These are phyloP conservation scores for Melikaiella ostensackeni DNA, from an alignment of 2,888 invertebrate genomes.

Conservation along the genomic window DNA sequence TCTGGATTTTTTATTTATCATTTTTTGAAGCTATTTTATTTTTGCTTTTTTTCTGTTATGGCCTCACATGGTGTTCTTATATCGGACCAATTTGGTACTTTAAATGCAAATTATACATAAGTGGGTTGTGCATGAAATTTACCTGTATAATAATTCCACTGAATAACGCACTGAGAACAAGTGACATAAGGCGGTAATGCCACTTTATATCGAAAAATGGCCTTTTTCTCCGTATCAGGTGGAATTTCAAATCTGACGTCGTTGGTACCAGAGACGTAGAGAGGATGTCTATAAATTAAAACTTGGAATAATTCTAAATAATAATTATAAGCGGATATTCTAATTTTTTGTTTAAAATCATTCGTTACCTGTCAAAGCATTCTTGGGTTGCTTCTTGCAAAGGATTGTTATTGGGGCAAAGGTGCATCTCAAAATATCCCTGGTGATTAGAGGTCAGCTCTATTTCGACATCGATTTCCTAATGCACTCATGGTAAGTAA, in stretches of 20 bases:
- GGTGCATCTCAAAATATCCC: conserved; percentile 89
- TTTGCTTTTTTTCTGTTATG: background rate
- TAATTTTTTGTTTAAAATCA: background rate
- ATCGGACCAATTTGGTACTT: background rate
- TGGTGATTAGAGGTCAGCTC: conserved; percentile 94
- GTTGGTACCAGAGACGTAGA: conserved; percentile 86
- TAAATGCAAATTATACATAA: background rate
- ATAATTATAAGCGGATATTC: too few species aligned
- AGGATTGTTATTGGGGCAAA: conserved; percentile 93
- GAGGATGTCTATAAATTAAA: conserved; percentile 80
- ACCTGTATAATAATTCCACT: conserved; percentile 95
- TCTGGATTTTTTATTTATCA: too few species aligned
- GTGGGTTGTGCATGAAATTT: conserved; percentile 47
- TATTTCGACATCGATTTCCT: conserved; percentile 91
- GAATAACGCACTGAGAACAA: conserved; percentile 93
- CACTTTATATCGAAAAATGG: conserved; percentile 84
- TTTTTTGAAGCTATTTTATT: too few species aligned
- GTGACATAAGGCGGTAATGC: conserved; percentile 89
- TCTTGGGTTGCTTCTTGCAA: conserved; percentile 87
- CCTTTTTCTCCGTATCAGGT: conserved; percentile 83
- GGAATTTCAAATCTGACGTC: conserved; percentile 87
- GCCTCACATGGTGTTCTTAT: background rate
- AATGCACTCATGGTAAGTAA: conserved; percentile 49
- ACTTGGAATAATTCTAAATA: background rate
- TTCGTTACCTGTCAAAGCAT: conserved; percentile 85